Conservation (phyloP, 2,113 vertebrate species). For the Antechinus flavipes region DNA sequence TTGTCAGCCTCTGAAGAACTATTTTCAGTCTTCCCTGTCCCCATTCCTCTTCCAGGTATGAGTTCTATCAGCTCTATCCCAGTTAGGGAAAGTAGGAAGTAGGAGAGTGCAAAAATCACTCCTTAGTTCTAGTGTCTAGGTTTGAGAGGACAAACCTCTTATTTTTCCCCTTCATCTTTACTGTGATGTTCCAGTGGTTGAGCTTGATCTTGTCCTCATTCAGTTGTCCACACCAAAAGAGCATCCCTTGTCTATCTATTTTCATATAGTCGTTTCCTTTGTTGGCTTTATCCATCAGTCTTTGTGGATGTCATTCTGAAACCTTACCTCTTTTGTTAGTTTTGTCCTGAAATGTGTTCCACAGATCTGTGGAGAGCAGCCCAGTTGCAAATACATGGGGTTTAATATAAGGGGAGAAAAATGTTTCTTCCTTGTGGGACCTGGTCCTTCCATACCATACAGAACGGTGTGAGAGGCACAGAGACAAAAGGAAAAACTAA, state of each 20-base stretch:
- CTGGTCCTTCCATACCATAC: background rate
- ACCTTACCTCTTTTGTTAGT: background rate
- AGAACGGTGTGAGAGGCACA: background rate
- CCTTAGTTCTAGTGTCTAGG: background rate
- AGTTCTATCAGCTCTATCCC: background rate
- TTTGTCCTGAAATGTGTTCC: background rate
- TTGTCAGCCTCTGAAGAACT: background rate
- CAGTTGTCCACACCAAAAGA: background rate
- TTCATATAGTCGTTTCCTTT: background rate
- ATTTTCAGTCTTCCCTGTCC: background rate
- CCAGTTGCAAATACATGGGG: slow-evolving; percentile 19
- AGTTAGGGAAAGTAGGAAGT: background rate
- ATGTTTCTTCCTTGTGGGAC: background rate
- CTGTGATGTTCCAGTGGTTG: background rate
- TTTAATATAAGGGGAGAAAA: background rate
- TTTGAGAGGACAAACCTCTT: background rate
- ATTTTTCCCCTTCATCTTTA: background rate
- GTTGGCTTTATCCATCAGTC: background rate
- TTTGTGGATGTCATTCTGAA: background rate
- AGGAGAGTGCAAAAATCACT: background rate
- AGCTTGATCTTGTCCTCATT: background rate
- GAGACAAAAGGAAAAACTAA: background rate
- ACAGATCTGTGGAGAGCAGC: background rate
- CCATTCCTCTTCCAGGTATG: background rate
- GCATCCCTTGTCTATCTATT: background rate